A percentile compares a stretch with the other conserved stretches of the same genome.
phyloP scores from a whole-genome alignment of 2,888 invertebrate species.

The Acanthosepion lycidas region DNA sequence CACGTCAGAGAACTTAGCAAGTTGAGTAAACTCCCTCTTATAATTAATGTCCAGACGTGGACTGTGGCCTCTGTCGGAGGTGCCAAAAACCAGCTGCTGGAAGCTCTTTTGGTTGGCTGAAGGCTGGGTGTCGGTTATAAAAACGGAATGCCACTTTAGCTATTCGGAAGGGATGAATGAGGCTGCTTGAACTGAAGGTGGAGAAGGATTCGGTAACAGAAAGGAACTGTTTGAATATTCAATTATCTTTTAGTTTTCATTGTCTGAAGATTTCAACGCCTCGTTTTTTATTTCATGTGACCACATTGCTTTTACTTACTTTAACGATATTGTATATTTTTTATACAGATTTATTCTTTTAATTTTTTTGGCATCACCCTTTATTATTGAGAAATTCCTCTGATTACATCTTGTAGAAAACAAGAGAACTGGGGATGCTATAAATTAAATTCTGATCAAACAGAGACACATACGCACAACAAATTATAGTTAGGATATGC shows the following conservation, averaged over 20 bases:
- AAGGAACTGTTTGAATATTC: not conserved
- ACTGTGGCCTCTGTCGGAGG: not conserved
- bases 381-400: no score
- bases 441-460: no score
- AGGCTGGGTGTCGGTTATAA: not conserved
- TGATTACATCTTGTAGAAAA: no score
- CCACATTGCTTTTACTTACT: no score
- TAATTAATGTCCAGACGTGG: not conserved
- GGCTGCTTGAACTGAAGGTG: not conserved
- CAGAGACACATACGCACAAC: no score
- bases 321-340: no score
- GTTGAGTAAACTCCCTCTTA: not conserved
- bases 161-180: not conserved
- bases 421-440: no score
- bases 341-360: no score
- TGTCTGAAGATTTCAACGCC: not conserved
- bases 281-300: not conserved
- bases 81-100: not conserved
- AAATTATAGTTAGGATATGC: no score
- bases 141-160: not conserved
- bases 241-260: not conserved
- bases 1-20: not conserved
- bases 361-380: no score
- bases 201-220: not conserved
- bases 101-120: not conserved